A percentile compares a stretch with the other conserved stretches of the same genome.
Conservation (phyloP, 2,113 vertebrate species). For the Pyxicephalus adspersus region DNA sequence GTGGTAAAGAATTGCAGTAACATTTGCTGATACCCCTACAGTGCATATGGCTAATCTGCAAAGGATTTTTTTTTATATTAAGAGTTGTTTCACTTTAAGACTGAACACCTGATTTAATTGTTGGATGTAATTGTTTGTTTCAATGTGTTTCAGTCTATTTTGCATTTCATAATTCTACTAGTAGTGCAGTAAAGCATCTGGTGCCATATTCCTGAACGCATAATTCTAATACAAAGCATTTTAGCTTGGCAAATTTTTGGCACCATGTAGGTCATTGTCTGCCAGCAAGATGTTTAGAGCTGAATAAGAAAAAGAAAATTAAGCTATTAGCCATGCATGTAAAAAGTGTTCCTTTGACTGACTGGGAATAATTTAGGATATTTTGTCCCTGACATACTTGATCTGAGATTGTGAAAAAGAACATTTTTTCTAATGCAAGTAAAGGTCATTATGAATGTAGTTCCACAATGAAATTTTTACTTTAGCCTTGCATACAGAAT, state of each 20-base stretch:
- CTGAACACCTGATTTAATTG: too few relatives aligned
- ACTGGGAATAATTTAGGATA: constrained; percentile 28
- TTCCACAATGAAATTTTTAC: neutral
- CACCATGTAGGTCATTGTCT: constrained; percentile 34
- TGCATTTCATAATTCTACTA: neutral
- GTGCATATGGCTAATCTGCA: too few relatives aligned
- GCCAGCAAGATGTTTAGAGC: constrained; percentile 27
- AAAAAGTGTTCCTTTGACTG: constrained; percentile 24
- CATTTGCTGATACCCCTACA: too few relatives aligned
- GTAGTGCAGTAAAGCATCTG: constrained; percentile 14
- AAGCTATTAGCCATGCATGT: constrained; percentile 27
- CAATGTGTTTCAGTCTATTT: neutral
- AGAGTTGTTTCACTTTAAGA: too few relatives aligned
- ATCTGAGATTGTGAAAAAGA: neutral
- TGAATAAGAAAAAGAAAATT: constrained; percentile 22
- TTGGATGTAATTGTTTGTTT: neutral
- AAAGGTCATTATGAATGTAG: constrained; percentile 19
- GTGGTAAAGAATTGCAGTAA: too few relatives aligned
- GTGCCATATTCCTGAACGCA: neutral
- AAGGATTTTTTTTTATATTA: too few relatives aligned
- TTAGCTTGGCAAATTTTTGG: constrained; percentile 26
- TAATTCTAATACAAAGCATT: constrained; percentile 20
- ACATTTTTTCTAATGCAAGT: neutral
- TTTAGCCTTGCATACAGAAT: neutral
- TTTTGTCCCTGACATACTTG: constrained; percentile 31